phyloP scores from a whole-genome alignment of 2,113 vertebrate species.

The Vombatus ursinus region DNA sequence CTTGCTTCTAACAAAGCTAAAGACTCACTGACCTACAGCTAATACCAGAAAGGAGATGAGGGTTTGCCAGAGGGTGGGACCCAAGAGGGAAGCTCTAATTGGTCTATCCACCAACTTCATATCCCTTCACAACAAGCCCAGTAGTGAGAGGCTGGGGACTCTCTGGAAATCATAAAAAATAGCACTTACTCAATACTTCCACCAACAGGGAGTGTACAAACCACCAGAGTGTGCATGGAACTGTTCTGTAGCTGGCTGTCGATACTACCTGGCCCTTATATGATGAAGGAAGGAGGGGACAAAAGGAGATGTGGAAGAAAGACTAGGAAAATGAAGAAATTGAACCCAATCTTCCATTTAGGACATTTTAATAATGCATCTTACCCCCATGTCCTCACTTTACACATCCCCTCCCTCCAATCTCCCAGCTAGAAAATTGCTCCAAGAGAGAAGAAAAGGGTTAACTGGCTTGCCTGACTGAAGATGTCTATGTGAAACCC shows the following conservation, averaged over 20 bases:
- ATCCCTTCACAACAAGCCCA: background rate
- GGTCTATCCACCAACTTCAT: background rate
- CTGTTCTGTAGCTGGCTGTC: background rate
- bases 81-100: background rate
- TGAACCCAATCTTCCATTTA: background rate
- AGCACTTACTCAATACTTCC: background rate
- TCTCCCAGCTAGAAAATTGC: background rate
- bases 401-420: background rate
- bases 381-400: background rate
- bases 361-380: background rate
- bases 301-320: background rate
- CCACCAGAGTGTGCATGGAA: background rate
- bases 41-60: background rate
- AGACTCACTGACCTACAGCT: background rate
- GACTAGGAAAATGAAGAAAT: background rate
- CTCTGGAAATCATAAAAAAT: background rate
- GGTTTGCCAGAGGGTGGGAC: background rate
- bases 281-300: background rate
- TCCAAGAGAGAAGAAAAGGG: background rate
- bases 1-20: background rate
- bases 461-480: background rate
- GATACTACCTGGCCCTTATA: background rate
- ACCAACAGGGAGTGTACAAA: background rate
- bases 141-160: background rate
- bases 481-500: background rate